Conservation (phyloP, 35 echinoderm and acorn worm genomes). For the Apostichopus californicus region DNA sequence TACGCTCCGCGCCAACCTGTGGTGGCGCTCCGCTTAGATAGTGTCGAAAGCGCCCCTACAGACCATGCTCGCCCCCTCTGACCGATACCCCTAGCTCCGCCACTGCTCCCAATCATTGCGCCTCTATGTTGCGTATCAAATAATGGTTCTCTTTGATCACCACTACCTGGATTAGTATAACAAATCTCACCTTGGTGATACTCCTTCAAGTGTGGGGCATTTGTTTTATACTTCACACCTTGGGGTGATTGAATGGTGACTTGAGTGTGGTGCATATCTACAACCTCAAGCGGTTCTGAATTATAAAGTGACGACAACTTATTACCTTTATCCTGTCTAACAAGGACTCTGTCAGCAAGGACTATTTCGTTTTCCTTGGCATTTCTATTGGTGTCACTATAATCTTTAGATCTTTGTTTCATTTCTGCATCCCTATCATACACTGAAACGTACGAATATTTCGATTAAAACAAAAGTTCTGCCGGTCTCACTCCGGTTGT, state of each 20-base stretch:
- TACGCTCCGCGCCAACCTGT: no score
- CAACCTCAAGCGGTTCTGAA: constrained; percentile 45
- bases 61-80: no score
- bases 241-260: constrained; percentile 49
- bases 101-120: not conserved
- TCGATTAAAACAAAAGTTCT: constrained; percentile 59
- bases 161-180: not conserved
- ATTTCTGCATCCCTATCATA: constrained; percentile 29
- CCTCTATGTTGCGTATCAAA: not conserved
- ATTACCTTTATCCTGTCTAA: not conserved
- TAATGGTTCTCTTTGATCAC: not conserved
- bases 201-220: constrained; percentile 53
- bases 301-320: constrained; percentile 2
- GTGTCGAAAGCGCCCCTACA: no score
- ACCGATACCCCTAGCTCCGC: no score
- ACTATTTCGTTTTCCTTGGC: constrained; percentile 28
- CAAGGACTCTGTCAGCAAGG: no score
- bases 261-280: constrained; percentile 44
- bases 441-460: not conserved
- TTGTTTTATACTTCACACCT: constrained; percentile 67
- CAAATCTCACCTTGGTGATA: not conserved
- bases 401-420: constrained; percentile 45
- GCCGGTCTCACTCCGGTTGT: constrained; percentile 56
- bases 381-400: constrained; percentile 41
- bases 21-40: no score